phyloP scores from a whole-genome alignment of 1,140 invertebrate species.

The Cyphomyrmex costatus region DNA sequence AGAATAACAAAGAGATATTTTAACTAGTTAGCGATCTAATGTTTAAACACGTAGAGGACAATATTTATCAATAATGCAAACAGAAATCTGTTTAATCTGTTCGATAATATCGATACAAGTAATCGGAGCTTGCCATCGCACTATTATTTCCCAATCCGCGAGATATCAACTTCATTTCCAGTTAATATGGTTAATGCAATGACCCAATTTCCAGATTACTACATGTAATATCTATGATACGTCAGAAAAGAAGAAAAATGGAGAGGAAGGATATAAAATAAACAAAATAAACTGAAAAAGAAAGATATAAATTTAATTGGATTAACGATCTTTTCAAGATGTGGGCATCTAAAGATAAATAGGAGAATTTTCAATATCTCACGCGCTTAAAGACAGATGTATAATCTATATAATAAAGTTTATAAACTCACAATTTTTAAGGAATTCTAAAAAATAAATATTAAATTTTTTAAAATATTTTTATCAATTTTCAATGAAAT shows the following conservation, averaged over 20 bases:
- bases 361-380: not conserved
- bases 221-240: conserved; percentile 9
- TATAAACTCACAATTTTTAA: not conserved
- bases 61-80: conserved; percentile 13
- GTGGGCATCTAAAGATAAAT: not conserved
- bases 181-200: conserved; percentile 31
- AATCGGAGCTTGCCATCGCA: conserved; percentile 20
- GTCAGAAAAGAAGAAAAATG: not conserved
- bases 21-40: not conserved
- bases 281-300: not conserved
- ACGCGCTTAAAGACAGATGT: not conserved
- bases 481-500: not conserved
- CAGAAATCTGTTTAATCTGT: conserved; percentile 42
- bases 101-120: conserved; percentile 30
- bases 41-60: not conserved
- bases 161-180: conserved; percentile 45
- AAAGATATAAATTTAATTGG: conserved; percentile 3
- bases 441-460: not conserved
- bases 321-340: not conserved
- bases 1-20: conserved; percentile 4
- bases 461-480: not conserved
- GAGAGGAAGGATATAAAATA: not conserved
- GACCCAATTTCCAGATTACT: conserved; percentile 29
- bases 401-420: not conserved
- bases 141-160: conserved; percentile 25